Conservation (phyloP, 2,113 vertebrate genomes). For the Datnioides undecimradiatus region DNA sequence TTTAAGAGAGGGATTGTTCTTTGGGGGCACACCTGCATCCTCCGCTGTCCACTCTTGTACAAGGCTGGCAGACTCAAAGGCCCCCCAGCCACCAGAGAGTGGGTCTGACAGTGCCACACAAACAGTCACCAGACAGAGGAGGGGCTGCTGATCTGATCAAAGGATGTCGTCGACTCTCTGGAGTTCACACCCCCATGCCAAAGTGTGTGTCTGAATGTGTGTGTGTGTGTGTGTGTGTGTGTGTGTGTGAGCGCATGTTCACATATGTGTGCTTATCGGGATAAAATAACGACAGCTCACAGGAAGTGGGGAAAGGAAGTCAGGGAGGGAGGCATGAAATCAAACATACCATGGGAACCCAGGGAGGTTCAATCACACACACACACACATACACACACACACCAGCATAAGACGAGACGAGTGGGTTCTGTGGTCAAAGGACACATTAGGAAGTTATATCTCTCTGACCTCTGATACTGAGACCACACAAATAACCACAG, state of each 20-base stretch:
- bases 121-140: slow-evolving; percentile 74
- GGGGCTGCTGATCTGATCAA: slow-evolving; percentile 73
- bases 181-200: slow-evolving; percentile 73
- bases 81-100: slow-evolving; percentile 46
- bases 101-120: slow-evolving; percentile 68
- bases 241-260: slow-evolving; percentile 25
- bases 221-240: slow-evolving; percentile 36
- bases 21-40: slow-evolving; percentile 73
- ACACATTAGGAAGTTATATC: slow-evolving; percentile 80
- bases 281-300: slow-evolving; percentile 78
- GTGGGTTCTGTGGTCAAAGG: slow-evolving; percentile 77
- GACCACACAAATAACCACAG: slow-evolving; percentile 76
- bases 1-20: slow-evolving; percentile 69
- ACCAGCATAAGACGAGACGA: slow-evolving; percentile 58
- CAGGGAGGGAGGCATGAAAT: slow-evolving; percentile 66
- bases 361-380: slow-evolving; percentile 46
- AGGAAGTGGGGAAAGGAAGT: slow-evolving; percentile 77
- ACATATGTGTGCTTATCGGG: slow-evolving; percentile 71
- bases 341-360: slow-evolving; percentile 75
- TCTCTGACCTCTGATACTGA: slow-evolving; percentile 75
- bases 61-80: slow-evolving; percentile 27
- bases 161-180: slow-evolving; percentile 68
- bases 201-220: slow-evolving; percentile 31
- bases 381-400: slow-evolving; percentile 40
- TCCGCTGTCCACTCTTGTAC: slow-evolving; percentile 58